These are phyloP conservation scores for Chymomyza caudatula DNA, from an alignment of 2,888 invertebrate species.

Conservation along the genomic window DNA sequence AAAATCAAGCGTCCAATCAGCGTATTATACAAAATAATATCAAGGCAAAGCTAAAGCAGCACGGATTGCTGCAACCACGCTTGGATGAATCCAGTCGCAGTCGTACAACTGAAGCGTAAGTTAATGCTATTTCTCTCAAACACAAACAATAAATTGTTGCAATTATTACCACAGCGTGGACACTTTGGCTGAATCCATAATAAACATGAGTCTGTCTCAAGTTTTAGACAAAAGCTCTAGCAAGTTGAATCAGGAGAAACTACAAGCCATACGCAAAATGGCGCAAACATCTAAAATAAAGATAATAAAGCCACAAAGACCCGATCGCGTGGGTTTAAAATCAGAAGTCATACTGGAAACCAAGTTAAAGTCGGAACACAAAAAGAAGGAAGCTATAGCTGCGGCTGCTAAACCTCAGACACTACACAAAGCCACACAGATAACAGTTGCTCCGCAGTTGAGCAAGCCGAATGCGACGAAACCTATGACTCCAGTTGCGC, in stretches of 20 bases:
- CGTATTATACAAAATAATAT: conserved; percentile 78
- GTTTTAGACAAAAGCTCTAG: conserved; percentile 65
- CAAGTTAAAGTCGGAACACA: conserved; percentile 61
- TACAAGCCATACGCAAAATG: conserved; percentile 64
- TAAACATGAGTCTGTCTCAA: conserved; percentile 74
- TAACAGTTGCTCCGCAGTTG: background rate
- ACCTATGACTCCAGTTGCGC: conserved; percentile 9
- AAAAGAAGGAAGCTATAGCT: conserved; percentile 35
- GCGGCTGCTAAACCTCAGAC: conserved; percentile 31
- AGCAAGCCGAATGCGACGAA: conserved; percentile 4
- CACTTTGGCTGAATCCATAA: conserved; percentile 75
- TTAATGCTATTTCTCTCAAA: background rate
- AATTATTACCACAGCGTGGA: conserved; percentile 65
- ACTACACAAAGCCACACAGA: conserved; percentile 40
- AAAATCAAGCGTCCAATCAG: conserved; percentile 83
- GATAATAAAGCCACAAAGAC: conserved; percentile 75
- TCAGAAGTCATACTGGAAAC: conserved; percentile 77
- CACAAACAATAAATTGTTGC: background rate
- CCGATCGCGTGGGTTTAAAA: conserved; percentile 74
- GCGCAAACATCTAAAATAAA: conserved; percentile 63
- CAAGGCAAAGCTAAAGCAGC: conserved; percentile 72
- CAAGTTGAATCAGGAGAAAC: conserved; percentile 67
- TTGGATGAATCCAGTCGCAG: conserved; percentile 26
- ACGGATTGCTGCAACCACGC: conserved; percentile 52
- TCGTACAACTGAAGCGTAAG: conserved; percentile 52